These are phyloP conservation scores for Meta bourneti DNA, from an alignment of 2,888 invertebrate genomes.

Conservation along the genomic window DNA sequence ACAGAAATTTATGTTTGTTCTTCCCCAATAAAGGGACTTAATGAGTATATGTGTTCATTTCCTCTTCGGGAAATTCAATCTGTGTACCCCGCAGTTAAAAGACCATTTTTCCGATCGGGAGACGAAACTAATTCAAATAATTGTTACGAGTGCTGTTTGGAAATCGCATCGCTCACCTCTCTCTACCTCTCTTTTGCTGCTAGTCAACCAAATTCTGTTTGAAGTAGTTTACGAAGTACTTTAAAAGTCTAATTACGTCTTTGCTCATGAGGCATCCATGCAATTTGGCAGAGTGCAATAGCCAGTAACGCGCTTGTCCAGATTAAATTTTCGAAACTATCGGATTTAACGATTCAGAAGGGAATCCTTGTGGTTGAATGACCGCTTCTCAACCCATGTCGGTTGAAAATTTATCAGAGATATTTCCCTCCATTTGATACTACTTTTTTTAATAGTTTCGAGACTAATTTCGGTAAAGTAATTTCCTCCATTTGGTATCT, in stretches of 20 bases:
- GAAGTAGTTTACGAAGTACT: constrained; percentile 53
- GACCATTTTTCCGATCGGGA: neutral
- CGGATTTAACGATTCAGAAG: constrained; percentile 1
- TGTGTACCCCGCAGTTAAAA: neutral
- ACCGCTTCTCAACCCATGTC: neutral
- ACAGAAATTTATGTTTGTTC: too few relatives aligned
- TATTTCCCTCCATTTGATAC: too few relatives aligned
- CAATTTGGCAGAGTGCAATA: constrained; percentile 38
- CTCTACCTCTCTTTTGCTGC: constrained; percentile 2
- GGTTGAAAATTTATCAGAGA: neutral
- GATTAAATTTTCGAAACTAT: constrained; percentile 43
- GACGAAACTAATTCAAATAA: constrained; percentile 35
- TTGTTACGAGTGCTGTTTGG: constrained; percentile 41
- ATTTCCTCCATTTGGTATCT: too few relatives aligned
- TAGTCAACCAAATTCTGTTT: constrained; percentile 24
- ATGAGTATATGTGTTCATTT: too few relatives aligned
- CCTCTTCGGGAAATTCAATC: constrained; percentile 10
- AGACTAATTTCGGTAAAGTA: too few relatives aligned
- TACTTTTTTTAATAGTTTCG: too few relatives aligned
- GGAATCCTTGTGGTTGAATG: constrained; percentile 7
- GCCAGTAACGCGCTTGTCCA: constrained; percentile 10
- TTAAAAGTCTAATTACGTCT: constrained; percentile 36
- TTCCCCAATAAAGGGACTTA: too few relatives aligned
- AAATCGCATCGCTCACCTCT: constrained; percentile 15
- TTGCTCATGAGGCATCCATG: constrained; percentile 18